phyloP scores from a whole-genome alignment of 2,888 invertebrate genomes.

The Hemicrepidius hirtus region DNA sequence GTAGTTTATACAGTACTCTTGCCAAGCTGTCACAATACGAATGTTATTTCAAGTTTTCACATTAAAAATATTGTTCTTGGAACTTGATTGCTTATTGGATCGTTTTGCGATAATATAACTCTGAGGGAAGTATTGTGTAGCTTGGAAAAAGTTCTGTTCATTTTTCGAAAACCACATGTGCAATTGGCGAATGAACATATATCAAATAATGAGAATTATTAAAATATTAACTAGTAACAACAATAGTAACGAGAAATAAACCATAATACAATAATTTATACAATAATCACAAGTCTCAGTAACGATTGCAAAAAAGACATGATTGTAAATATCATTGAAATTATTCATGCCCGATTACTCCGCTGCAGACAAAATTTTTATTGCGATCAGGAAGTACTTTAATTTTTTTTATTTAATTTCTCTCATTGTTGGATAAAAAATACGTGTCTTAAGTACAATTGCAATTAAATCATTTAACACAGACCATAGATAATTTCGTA shows the following conservation, averaged over 20 bases:
- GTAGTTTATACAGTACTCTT: constrained; percentile 56
- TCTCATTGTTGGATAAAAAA: constrained; percentile 48
- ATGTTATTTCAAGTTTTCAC: constrained; percentile 43
- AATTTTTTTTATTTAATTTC: constrained; percentile 15
- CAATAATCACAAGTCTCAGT: constrained; percentile 63
- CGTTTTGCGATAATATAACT: constrained; percentile 13
- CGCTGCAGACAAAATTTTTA: constrained; percentile 32
- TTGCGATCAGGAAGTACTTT: constrained; percentile 41
- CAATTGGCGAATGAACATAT: constrained; percentile 48
- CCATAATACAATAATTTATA: constrained; percentile 65
- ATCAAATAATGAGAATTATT: constrained; percentile 56
- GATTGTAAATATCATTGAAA: constrained; percentile 30
- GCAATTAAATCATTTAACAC: constrained; percentile 48
- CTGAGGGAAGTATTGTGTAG: constrained; percentile 12
- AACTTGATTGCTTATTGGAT: constrained; percentile 21
- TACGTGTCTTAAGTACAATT: constrained; percentile 47
- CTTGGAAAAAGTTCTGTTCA: constrained; percentile 29
- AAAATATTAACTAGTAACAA: constrained; percentile 66
- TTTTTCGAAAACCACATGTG: constrained; percentile 48
- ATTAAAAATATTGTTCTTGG: constrained; percentile 33
- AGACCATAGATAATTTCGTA: constrained; percentile 47
- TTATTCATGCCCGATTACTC: constrained; percentile 18
- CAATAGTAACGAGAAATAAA: constrained; percentile 66
- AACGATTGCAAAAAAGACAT: constrained; percentile 44
- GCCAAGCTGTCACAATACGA: constrained; percentile 48